Base-by-base conservation (phyloP, 2,888 invertebrate species). In the Tetropium fuscum region DNA sequence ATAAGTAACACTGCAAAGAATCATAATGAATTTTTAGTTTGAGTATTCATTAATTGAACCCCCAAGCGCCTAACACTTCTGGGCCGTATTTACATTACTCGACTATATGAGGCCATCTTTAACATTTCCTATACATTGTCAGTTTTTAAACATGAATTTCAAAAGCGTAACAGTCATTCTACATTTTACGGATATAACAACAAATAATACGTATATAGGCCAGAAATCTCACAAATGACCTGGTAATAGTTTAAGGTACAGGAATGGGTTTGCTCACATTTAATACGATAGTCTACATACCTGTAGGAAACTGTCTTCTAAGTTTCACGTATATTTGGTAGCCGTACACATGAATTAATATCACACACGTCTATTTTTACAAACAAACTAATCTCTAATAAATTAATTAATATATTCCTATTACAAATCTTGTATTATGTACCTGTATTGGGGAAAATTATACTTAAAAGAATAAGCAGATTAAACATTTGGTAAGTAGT, bases 161-260 rank as follows among this genome's bases (percentile, higher is more conserved):
- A 43, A 61, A 71, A 71, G 72, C 69, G 54, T 65, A 68, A 71
- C 71, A 71, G 66, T 68, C 69, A 69, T 68, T 67, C 70, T 72
- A 71, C 65, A 60, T 55, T 68, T 66, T 59, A 53, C 56, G 49
- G 56, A 40, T 65, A 60, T 61, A 70, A 68, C 68, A 71, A 69
- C 68, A 62, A 61, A 53, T 53, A 49, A 61, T 69, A 68, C 60
- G 67, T 54, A 63, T 68, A 69, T 72, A 71, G 71, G 72, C 72
- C 69, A 64, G 44, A 63, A 57, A 51, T 48, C 32, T 18, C 25
- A 49, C 44, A 64, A 58, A 60, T 53, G 62, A 58, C 66, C 66
- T 36, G 54, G 45, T 47, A 63, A 69, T 63, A 66, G 56, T 64
- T 56, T 56, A 43, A 49, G 51, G 51, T n/a, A 20, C 25, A 18